Evolutionary conservation across 2,888 invertebrate genomes (phyloP).

Genomic region (Aplocera efformata): DNA sequence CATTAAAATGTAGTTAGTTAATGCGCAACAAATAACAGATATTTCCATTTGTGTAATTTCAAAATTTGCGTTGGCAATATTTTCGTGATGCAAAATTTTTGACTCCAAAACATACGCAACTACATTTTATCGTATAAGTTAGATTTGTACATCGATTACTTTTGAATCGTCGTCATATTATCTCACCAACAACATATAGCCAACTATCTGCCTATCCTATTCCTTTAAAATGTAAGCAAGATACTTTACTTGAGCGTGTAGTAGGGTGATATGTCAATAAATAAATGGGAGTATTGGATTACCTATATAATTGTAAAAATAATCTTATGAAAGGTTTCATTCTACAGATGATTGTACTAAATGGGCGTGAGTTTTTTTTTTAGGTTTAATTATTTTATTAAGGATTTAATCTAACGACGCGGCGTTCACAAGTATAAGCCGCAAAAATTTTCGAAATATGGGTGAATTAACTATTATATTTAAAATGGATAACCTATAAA

Average conservation of each 20-base stretch:
- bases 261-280: conserved; percentile 11
- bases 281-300: conserved; percentile 14
- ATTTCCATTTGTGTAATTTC: conserved; percentile 7
- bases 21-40: conserved; percentile 8
- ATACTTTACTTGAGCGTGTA: neutral
- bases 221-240: conserved; percentile 4
- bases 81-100: conserved; percentile 10
- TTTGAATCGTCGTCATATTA: conserved; percentile 3
- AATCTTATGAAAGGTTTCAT: conserved; percentile 14
- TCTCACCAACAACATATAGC: neutral
- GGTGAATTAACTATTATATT: neutral
- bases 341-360: conserved; percentile 26
- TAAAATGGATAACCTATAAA: conserved; percentile 23
- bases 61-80: conserved; percentile 10
- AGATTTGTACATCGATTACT: conserved; percentile 11
- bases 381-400: conserved; percentile 6
- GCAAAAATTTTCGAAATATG: conserved; percentile 6
- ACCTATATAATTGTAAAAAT: conserved; percentile 18
- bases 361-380: conserved; percentile 22
- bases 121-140: conserved; percentile 12
- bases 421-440: conserved; percentile 12
- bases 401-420: conserved; percentile 11
- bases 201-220: conserved; percentile 8
- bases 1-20: neutral
- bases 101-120: conserved; percentile 13